Conservation (phyloP, 2,113 vertebrate species). For the Fulmarus glacialis region DNA sequence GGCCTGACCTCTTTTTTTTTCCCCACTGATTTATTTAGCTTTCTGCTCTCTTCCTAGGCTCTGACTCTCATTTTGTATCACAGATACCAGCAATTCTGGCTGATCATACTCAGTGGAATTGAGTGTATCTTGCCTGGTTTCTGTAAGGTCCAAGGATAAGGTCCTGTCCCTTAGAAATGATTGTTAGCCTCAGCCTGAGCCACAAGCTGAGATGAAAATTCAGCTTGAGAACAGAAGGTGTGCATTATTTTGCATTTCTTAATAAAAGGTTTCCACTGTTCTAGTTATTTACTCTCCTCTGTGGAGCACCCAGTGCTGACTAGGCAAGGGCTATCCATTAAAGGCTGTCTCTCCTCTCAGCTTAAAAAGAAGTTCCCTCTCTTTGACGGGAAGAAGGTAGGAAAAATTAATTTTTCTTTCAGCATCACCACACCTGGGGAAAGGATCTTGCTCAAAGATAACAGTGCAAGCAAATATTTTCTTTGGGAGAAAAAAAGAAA, state of each 20-base stretch:
- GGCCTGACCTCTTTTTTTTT: slow-evolving; percentile 15
- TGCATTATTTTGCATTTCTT: slow-evolving; percentile 45
- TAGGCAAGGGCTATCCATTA: slow-evolving; percentile 61
- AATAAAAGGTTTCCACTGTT: slow-evolving; percentile 46
- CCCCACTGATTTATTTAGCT: slow-evolving; percentile 44
- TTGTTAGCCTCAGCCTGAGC: neutral
- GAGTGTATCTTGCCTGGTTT: neutral
- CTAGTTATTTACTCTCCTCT: slow-evolving; percentile 35
- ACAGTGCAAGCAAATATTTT: slow-evolving; percentile 76
- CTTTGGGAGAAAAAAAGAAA: slow-evolving; percentile 71
- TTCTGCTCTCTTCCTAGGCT: slow-evolving; percentile 8
- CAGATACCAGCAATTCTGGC: neutral
- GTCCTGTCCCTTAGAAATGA: neutral
- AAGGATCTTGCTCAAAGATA: slow-evolving; percentile 73
- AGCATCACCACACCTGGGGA: slow-evolving; percentile 69
- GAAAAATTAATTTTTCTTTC: slow-evolving; percentile 69
- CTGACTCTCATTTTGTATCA: neutral
- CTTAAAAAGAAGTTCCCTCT: slow-evolving; percentile 36
- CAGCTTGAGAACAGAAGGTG: slow-evolving; percentile 26
- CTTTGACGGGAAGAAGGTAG: slow-evolving; percentile 31
- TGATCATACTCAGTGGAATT: neutral
- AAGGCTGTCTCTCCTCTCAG: slow-evolving; percentile 28
- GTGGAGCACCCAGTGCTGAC: slow-evolving; percentile 53
- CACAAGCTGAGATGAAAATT: slow-evolving; percentile 37
- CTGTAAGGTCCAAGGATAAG: slow-evolving; percentile 5